Evolutionary conservation across 2,113 vertebrate species (phyloP).

Genomic region (zebrafish (Danio rerio)): GRCz12tu NC_133183.1:57850501-57851000

Average conservation of each 20-base stretch:
- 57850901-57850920: conserved; percentile 58
- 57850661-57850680: too few relatives aligned
- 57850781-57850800: conserved; percentile 49
- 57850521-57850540: too few relatives aligned
- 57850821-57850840: conserved; percentile 30
- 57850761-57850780: conserved; percentile 47
- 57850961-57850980: conserved; percentile 72
- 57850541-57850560: too few relatives aligned
- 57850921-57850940: conserved; percentile 42
- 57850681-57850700: background rate
- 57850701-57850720: background rate
- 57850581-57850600: too few relatives aligned
- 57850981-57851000: conserved; percentile 78
- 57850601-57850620: too few relatives aligned
- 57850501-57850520: too few relatives aligned
- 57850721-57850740: background rate
- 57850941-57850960: conserved; percentile 42
- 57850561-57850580: too few relatives aligned
- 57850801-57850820: conserved; percentile 51
- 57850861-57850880: conserved; percentile 68
- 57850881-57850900: conserved; percentile 51
- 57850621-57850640: too few relatives aligned
- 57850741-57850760: conserved; percentile 20
- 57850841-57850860: conserved; percentile 51
- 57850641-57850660: too few relatives aligned